Evolutionary conservation across 2,113 vertebrate genomes (phyloP), one percentile per base, ranked within the genome.

Genomic region (Gracilinanus agilis): DNA sequence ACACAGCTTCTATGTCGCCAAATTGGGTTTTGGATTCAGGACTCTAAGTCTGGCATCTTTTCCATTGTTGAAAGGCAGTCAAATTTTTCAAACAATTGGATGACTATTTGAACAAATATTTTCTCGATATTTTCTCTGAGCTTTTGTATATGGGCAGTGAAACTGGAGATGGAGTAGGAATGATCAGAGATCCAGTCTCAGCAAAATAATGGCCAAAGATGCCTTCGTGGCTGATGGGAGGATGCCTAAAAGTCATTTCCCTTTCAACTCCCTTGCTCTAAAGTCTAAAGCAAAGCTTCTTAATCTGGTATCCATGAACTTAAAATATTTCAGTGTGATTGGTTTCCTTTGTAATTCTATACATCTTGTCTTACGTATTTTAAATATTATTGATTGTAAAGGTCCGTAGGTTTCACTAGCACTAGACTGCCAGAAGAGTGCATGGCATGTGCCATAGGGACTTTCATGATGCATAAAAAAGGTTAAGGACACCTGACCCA

Each of bases 81-180:
- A 83, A 83, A 23, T 21, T 23, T 83, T 40, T n/a, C n/a, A 83
- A 83, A 40, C 16, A 40, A 40, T 6, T 40, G 19, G 40, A 83
- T 40, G n/a, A 6, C n/a, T 83, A 75, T 16, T 34, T 83, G n/a
- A 40, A 83, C 96, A 92, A 90, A 92, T 92, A 54, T 29, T 97
- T 97, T 95, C 95, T 97, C n/a, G n/a, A n/a, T n/a, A n/a, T n/a
- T n/a, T n/a, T n/a, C 96, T 88, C 95, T 97, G 92, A 13, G 40
- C 6, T 90, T 53, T 53, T 53, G n/a, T 83, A 9, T 24, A 29
- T 11, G 89, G 19, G 25, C 1, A 16, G 44, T 27, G 49, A 53
- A 53, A 53, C 4, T 49, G 10, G 89, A 90, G 44, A 44, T 90
- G 27, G 25, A 10, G 24, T 44, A 16, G 44, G 27, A 24, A 53